Conservation (phyloP, 2,113 vertebrate genomes). For the Genyomyrus donnyi region DNA sequence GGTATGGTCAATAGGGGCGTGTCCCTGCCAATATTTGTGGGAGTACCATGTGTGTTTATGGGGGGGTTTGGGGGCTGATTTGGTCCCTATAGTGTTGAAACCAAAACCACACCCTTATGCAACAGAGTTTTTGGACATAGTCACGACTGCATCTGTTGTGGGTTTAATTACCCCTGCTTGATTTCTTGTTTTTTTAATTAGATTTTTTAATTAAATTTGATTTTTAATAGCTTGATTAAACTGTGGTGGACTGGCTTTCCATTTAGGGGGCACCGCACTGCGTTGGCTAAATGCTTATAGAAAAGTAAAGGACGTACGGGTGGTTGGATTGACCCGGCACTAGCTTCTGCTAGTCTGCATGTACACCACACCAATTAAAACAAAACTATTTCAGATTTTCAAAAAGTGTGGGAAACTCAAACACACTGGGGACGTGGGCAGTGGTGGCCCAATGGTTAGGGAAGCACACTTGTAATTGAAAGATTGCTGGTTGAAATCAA, state of each 20-base stretch:
- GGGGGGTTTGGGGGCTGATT: neutral
- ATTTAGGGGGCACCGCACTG: neutral
- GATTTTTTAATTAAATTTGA: neutral
- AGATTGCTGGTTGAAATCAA: too few relatives aligned
- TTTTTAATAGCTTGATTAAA: neutral
- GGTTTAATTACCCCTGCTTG: neutral
- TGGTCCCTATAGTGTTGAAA: neutral
- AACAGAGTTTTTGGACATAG: neutral
- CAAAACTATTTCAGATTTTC: neutral
- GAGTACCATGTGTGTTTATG: neutral
- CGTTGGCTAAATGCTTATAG: neutral
- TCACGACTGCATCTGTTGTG: neutral
- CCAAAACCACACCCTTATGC: neutral
- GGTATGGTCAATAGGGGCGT: neutral
- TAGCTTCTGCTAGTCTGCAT: neutral
- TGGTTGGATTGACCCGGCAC: neutral
- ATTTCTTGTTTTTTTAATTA: neutral
- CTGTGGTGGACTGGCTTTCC: neutral
- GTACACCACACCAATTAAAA: neutral
- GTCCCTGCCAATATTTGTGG: neutral
- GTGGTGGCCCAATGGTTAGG: too few relatives aligned
- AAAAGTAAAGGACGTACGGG: neutral
- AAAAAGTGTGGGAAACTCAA: neutral
- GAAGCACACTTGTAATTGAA: too few relatives aligned
- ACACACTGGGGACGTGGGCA: neutral